These are phyloP conservation scores for Chaunax sp. DNA, from an alignment of 2,797 vertebrate species.

Conservation along the genomic window DNA sequence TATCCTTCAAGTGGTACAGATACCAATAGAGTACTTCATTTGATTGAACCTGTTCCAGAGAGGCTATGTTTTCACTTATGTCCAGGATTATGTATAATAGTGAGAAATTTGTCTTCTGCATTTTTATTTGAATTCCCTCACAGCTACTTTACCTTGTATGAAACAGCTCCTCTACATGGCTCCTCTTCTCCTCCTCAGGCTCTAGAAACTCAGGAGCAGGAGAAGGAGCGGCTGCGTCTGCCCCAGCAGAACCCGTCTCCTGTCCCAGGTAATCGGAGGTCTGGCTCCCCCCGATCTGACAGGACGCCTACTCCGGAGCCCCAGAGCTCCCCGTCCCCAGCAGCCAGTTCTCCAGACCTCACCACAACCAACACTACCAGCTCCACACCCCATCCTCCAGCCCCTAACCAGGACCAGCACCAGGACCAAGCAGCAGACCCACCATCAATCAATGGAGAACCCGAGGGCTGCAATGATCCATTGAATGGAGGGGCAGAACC, in stretches of 20 bases:
- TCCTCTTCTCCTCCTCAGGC: slow-evolving; percentile 73
- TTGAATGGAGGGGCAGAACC: slow-evolving; percentile 54
- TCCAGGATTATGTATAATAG: too few relatives aligned
- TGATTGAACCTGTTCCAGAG: too few relatives aligned
- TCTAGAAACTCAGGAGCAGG: slow-evolving; percentile 90
- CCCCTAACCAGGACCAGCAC: slow-evolving; percentile 38
- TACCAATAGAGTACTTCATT: too few relatives aligned
- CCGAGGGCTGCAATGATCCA: slow-evolving; percentile 31
- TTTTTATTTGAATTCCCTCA: too few relatives aligned
- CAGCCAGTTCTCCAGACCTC: slow-evolving; percentile 74
- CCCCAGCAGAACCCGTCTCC: slow-evolving; percentile 84
- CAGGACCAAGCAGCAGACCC: slow-evolving; percentile 48
- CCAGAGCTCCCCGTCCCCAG: slow-evolving; percentile 67
- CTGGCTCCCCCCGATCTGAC: slow-evolving; percentile 81
- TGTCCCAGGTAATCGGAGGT: slow-evolving; percentile 60
- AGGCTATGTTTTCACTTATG: too few relatives aligned
- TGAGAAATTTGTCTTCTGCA: too few relatives aligned
- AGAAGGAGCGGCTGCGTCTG: slow-evolving; percentile 85
- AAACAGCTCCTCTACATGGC: neutral
- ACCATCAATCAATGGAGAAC: slow-evolving; percentile 73
- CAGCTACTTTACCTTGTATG: too few relatives aligned
- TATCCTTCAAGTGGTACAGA: too few relatives aligned
- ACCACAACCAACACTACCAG: slow-evolving; percentile 32
- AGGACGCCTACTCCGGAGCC: slow-evolving; percentile 72
- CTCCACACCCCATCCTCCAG: slow-evolving; percentile 42